Evolutionary conservation across 2,888 invertebrate species (phyloP).

Genomic region (Tridacna gigas): DNA sequence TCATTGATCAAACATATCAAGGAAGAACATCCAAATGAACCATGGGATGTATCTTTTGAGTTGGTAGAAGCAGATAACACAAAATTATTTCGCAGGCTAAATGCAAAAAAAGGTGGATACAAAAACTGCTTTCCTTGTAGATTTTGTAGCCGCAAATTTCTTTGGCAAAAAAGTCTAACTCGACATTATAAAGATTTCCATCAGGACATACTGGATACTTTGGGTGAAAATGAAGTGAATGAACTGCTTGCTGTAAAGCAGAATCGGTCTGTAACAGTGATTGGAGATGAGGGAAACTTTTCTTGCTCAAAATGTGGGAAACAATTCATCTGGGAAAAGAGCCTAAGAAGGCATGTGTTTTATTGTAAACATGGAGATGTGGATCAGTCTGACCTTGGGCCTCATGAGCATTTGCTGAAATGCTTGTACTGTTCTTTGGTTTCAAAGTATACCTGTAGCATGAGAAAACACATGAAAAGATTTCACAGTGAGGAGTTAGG

Average conservation of each 20-base stretch:
- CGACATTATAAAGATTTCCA: constrained; percentile 42
- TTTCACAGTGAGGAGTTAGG: constrained; percentile 33
- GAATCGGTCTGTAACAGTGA: constrained; percentile 16
- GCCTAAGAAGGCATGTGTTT: constrained; percentile 37
- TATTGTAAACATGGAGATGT: constrained; percentile 10
- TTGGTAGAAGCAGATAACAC: constrained; percentile 1
- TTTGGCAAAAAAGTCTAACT: constrained; percentile 46
- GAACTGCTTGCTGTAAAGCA: constrained; percentile 9
- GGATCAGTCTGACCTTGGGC: background rate
- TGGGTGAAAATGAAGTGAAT: constrained; percentile 6
- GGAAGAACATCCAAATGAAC: constrained; percentile 29
- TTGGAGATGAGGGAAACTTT: constrained; percentile 2
- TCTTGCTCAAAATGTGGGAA: constrained; percentile 42
- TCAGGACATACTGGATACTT: constrained; percentile 18
- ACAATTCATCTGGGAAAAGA: constrained; percentile 41
- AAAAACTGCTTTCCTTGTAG: constrained; percentile 21
- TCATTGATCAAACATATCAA: constrained; percentile 43
- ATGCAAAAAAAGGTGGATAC: background rate
- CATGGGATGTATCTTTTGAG: constrained; percentile 14
- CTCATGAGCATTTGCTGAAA: background rate
- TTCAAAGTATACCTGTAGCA: constrained; percentile 45
- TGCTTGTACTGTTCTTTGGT: constrained; percentile 44
- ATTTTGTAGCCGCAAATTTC: constrained; percentile 28
- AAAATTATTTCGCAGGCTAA: background rate
- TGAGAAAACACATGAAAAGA: constrained; percentile 45